phyloP scores from a whole-genome alignment of 2,113 vertebrate species.

The Atrichornis clamosus region DNA sequence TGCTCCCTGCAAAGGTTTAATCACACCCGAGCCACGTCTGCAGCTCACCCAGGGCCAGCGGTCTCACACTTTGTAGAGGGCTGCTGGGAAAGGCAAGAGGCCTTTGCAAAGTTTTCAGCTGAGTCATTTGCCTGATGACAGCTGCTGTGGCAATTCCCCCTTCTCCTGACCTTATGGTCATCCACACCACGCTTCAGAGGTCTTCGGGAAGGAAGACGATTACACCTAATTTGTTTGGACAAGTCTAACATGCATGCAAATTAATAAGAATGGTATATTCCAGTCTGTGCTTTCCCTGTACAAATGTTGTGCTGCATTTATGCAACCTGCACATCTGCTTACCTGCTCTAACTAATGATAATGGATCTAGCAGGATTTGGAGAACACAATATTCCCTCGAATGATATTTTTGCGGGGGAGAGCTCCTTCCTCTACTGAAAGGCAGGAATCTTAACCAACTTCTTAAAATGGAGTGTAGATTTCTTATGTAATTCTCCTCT shows the following conservation, averaged over 20 bases:
- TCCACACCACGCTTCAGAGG: constrained; percentile 55
- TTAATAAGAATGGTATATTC: constrained; percentile 47
- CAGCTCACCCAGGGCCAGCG: neutral
- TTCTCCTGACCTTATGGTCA: constrained; percentile 53
- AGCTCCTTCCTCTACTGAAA: neutral
- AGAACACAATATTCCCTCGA: constrained; percentile 48
- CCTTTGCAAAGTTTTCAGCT: constrained; percentile 23
- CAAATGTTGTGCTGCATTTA: constrained; percentile 30
- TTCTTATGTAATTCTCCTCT: neutral
- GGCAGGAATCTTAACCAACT: neutral
- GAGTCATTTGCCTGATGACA: constrained; percentile 23
- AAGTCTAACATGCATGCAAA: constrained; percentile 55
- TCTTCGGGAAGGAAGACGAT: constrained; percentile 38
- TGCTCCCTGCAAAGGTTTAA: neutral
- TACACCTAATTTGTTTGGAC: constrained; percentile 64
- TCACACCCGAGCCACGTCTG: neutral
- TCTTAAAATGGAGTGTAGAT: neutral
- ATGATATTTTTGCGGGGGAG: neutral
- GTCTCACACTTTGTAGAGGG: neutral
- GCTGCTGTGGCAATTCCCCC: constrained; percentile 69
- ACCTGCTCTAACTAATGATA: constrained; percentile 62
- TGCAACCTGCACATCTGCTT: constrained; percentile 67
- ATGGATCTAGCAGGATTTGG: constrained; percentile 57
- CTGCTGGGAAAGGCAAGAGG: neutral
- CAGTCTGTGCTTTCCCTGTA: constrained; percentile 44